Evolutionary conservation across 1,140 invertebrate species (phyloP).

Genomic region (Streblospio benedicti): DNA sequence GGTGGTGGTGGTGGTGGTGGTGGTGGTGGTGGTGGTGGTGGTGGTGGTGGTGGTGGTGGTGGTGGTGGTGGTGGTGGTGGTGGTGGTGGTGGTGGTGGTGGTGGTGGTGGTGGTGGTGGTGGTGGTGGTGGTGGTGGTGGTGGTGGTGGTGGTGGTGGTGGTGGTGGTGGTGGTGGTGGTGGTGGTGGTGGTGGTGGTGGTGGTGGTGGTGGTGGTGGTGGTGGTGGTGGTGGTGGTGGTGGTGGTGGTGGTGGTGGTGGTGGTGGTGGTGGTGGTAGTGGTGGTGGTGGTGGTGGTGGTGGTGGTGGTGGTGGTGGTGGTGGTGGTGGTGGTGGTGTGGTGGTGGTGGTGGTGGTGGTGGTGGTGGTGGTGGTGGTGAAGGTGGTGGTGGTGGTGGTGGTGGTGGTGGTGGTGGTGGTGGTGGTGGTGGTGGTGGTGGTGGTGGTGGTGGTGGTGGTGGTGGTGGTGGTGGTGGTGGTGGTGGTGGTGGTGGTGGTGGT

Average conservation of each 20-base stretch:
- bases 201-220: background rate
- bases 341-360: background rate
- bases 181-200: background rate
- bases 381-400: background rate
- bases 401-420: background rate
- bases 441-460: conserved; percentile 5
- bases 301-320: background rate
- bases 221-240: background rate
- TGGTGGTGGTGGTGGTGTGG: background rate
- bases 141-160: background rate
- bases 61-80: background rate
- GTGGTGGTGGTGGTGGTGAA: background rate
- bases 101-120: background rate
- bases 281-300: background rate
- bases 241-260: background rate
- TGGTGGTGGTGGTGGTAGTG: background rate
- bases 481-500: conserved; percentile 9
- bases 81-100: background rate
- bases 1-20: background rate
- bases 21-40: background rate
- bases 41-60: background rate
- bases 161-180: background rate
- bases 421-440: conserved; percentile 10
- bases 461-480: conserved; percentile 7
- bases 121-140: background rate